Percentiles rank a stretch among this genome's conserved stretches.
Conservation (phyloP, 2,797 vertebrate species). For the Yasuhikotakia modesta region DNA sequence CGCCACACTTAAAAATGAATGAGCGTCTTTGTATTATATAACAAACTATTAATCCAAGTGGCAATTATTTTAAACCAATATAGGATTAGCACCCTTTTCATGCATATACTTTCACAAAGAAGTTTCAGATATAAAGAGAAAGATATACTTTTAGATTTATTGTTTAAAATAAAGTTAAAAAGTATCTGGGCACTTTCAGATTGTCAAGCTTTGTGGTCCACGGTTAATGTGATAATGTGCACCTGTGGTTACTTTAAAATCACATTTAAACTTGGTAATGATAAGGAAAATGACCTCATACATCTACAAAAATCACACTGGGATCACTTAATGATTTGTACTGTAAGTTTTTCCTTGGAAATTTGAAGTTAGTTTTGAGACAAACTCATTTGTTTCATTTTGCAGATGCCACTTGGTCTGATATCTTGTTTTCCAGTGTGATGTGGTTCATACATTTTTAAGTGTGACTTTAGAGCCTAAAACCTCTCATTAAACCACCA, state of each 20-base stretch:
- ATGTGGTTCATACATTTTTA: neutral
- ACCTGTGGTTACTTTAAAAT: no score
- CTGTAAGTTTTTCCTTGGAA: neutral
- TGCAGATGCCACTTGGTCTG: neutral
- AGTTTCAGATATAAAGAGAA: no score
- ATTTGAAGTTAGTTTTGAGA: neutral
- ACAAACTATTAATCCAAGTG: neutral
- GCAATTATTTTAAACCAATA: neutral
- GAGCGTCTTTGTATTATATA: neutral
- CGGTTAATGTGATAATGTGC: no score
- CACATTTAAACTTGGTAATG: no score
- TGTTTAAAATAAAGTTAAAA: no score
- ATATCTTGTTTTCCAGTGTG: neutral
- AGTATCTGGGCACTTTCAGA: no score
- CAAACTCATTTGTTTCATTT: conserved; percentile 2
- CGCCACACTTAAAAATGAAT: conserved; percentile 7
- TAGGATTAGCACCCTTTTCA: neutral
- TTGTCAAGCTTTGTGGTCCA: no score
- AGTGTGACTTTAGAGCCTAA: neutral
- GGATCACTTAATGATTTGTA: neutral
- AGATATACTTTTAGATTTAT: no score
- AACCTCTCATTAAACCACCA: neutral
- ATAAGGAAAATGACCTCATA: neutral
- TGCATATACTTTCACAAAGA: neutral
- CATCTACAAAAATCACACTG: neutral